phyloP scores from a whole-genome alignment of 2,888 invertebrate genomes.

The Plagiodera versicolora region DNA sequence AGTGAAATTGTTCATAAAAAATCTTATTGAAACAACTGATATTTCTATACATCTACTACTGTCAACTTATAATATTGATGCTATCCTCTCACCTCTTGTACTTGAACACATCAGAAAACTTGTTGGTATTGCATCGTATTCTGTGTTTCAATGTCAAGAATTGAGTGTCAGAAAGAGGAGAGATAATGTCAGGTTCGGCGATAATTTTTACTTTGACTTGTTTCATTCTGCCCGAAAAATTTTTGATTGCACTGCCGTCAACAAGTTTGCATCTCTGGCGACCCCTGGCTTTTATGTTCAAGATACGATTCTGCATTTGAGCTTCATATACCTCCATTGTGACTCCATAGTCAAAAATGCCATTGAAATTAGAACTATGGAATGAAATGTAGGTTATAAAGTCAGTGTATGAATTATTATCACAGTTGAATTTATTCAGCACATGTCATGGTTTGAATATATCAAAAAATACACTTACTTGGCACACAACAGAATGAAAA shows the following conservation, averaged over 20 bases:
- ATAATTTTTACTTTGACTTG: constrained; percentile 67
- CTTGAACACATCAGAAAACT: constrained; percentile 42
- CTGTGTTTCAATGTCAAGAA: constrained; percentile 55
- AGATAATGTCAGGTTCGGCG: constrained; percentile 65
- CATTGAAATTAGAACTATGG: constrained; percentile 24
- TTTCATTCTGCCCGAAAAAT: constrained; percentile 53
- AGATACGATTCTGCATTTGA: constrained; percentile 59
- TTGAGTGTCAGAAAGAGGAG: constrained; percentile 58
- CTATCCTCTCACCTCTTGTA: constrained; percentile 49
- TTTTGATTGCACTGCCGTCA: constrained; percentile 46
- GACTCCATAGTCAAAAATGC: constrained; percentile 58
- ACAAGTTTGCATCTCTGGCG: constrained; percentile 73
- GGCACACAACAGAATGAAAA: constrained; percentile 66
- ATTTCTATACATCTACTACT: too few relatives aligned
- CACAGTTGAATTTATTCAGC: background rate
- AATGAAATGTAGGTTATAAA: background rate
- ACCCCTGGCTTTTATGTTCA: constrained; percentile 71
- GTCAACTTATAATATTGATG: too few relatives aligned
- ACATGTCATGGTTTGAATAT: too few relatives aligned
- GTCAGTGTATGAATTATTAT: too few relatives aligned
- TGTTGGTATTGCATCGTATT: constrained; percentile 45
- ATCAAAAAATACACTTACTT: constrained; percentile 48
- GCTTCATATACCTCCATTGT: constrained; percentile 71
- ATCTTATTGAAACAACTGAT: too few relatives aligned
- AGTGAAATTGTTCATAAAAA: too few relatives aligned